Base-by-base conservation (phyloP, 2,888 invertebrate genomes). In the Spialia ferax region DNA sequence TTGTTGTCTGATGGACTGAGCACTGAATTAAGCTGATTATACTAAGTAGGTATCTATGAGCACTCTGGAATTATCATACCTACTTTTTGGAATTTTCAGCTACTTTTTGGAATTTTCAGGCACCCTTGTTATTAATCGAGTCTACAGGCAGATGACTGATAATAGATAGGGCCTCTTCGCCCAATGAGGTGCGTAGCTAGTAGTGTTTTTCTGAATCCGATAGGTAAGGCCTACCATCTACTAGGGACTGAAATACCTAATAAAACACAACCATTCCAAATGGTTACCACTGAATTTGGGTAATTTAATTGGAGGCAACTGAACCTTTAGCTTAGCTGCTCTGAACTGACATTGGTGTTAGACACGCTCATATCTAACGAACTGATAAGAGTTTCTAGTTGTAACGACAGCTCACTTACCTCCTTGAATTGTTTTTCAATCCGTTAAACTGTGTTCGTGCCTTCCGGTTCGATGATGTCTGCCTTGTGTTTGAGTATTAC, bases 91-190 rank as follows among this genome's bases (percentile, higher is more conserved):
- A n/a, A n/a, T n/a, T n/a, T n/a, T n/a, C n/a, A n/a, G n/a, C n/a
- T 1, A 11, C 42, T 6, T 13, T 61, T 0, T 50, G 20, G 3
- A 61, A 32, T 8, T 48, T 29, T 50, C 20, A 50, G 10, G 61
- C 61, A 32, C 61, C 48, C 32, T 61, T 0, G 22, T 61, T 50
- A 50, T 48, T 61, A 6, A 7, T n/a, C 5, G 22, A 20, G 13
- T 61, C 61, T 50, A 61, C 50, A 1, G 60, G 60, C 60, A 61
- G 13, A 32, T 61, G 60, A 61, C 60, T 61, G 48, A 61, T 48
- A 1, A 61, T 20, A 7, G 42, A 45, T 5, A 61, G 13, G 13
- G 60, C 60, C 32, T 61, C 48, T 11, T 26, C 48, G n/a, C 60
- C 4, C 1, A 61, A 20, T 50, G 61, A 61, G 10, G 61, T 61